phyloP scores from a whole-genome alignment of 2,113 vertebrate genomes.

The Columbina picui region DNA sequence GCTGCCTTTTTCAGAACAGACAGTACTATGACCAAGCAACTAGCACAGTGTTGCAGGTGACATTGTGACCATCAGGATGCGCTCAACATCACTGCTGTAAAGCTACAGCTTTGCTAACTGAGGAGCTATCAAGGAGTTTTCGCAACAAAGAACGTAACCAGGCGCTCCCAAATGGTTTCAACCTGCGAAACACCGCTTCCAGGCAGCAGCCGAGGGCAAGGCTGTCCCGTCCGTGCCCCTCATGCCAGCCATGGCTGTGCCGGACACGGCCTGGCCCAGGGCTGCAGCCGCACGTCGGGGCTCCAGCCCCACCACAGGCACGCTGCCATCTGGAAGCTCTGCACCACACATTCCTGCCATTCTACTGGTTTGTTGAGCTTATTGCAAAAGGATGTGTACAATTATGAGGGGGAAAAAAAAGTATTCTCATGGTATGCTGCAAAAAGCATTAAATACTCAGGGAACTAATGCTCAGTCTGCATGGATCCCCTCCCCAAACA shows the following conservation, averaged over 20 bases:
- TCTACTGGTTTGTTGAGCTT: background rate
- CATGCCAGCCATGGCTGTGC: background rate
- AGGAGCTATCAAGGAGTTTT: background rate
- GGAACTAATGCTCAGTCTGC: background rate
- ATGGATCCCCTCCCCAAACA: background rate
- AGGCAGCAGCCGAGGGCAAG: background rate
- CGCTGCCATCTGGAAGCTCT: background rate
- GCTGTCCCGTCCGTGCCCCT: background rate
- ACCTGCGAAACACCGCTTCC: background rate
- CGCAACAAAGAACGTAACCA: background rate
- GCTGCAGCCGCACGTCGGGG: background rate
- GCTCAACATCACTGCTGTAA: background rate
- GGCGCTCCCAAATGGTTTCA: background rate
- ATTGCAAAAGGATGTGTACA: background rate
- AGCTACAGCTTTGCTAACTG: background rate
- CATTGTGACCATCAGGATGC: fast-evolving
- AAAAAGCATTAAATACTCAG: fast-evolving
- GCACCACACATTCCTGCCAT: background rate
- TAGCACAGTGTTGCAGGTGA: fast-evolving
- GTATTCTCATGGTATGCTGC: fast-evolving
- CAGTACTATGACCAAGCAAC: background rate
- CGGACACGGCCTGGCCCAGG: too few species aligned
- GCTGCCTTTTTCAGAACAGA: too few species aligned
- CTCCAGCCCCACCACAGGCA: fast-evolving
- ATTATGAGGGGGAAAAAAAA: background rate